These are phyloP conservation scores for Lasius fuliginosus DNA, from an alignment of 2,888 invertebrate species.

Conservation along the genomic window DNA sequence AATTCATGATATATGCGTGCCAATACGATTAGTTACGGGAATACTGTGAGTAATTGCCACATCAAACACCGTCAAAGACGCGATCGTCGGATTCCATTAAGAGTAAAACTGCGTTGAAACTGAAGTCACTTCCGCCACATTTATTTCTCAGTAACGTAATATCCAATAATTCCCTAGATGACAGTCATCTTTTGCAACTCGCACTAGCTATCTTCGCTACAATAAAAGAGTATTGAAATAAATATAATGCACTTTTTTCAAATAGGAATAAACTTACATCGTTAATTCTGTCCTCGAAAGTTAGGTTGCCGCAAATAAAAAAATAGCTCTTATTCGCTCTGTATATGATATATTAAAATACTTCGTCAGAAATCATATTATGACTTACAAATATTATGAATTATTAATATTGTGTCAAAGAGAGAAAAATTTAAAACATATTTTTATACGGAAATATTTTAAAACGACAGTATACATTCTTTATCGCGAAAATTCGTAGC, in stretches of 20 bases:
- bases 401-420: neutral
- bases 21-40: conserved; percentile 57
- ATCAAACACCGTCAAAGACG: conserved; percentile 13
- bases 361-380: conserved; percentile 3
- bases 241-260: neutral
- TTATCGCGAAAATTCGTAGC: conserved; percentile 10
- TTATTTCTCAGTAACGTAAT: conserved; percentile 20
- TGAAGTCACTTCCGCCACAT: conserved; percentile 29
- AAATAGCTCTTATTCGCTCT: neutral
- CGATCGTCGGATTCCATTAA: conserved; percentile 39
- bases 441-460: neutral
- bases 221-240: neutral
- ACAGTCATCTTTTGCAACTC: neutral
- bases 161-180: neutral
- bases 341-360: conserved; percentile 21
- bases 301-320: neutral
- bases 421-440: neutral
- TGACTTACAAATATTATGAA: neutral
- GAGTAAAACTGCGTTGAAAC: conserved; percentile 37
- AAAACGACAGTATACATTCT: neutral
- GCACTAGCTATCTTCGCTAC: neutral
- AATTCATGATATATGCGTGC: conserved; percentile 38
- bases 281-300: conserved; percentile 7
- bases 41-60: conserved; percentile 47
- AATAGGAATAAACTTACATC: conserved; percentile 12